A percentile compares a stretch with the other conserved stretches of the same genome.
phyloP scores from a whole-genome alignment of 2,113 vertebrate genomes.

The Mormyrus lacerda region DNA sequence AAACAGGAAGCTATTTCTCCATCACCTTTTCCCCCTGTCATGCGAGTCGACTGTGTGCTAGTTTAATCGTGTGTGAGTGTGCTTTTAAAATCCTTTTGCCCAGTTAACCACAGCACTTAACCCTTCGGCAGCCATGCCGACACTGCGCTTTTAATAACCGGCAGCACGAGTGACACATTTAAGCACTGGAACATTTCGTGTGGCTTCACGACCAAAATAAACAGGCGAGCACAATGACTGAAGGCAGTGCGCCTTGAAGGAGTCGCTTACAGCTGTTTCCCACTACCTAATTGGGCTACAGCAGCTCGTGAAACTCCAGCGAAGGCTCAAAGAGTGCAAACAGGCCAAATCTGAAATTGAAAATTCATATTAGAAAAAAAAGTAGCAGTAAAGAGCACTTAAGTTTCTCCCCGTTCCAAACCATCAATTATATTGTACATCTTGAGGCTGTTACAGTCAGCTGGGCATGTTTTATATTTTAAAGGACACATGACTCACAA shows the following conservation, averaged over 20 bases:
- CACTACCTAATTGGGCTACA: not conserved
- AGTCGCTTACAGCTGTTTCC: not conserved
- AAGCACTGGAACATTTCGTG: not conserved
- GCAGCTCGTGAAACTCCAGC: not conserved
- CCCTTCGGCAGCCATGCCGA: not conserved
- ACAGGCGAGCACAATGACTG: not conserved
- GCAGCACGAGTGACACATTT: not conserved
- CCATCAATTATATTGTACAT: not conserved
- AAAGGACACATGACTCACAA: not conserved
- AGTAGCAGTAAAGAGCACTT: not conserved
- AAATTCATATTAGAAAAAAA: not conserved
- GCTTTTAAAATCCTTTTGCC: not conserved
- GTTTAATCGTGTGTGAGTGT: not conserved
- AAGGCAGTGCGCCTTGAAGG: not conserved
- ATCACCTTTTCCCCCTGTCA: slow-evolving; percentile 9
- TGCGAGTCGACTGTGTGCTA: not conserved
- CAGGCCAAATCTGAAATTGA: not conserved
- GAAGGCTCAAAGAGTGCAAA: not conserved
- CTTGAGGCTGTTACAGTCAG: not conserved
- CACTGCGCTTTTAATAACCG: not conserved
- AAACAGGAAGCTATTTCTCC: slow-evolving; percentile 18
- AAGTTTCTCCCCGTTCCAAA: not conserved
- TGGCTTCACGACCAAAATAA: not conserved
- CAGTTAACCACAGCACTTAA: not conserved
- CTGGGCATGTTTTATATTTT: not conserved